Base-by-base conservation (phyloP, 2,113 vertebrate genomes). In the Herpetotheres cachinnans region DNA sequence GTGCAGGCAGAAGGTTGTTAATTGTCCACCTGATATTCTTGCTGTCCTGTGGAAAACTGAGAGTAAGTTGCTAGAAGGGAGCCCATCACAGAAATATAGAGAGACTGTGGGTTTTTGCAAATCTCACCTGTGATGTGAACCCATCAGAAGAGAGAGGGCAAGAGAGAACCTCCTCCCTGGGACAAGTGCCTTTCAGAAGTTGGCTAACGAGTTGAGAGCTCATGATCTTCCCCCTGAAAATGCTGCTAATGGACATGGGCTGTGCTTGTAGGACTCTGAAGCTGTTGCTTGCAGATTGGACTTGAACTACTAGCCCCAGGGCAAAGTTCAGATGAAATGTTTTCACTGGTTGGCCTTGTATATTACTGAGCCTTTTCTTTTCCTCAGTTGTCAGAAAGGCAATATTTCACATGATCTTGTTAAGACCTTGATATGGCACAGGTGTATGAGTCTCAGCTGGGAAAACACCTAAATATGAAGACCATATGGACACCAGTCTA, bases 91-190 rank as follows among this genome's bases (percentile, higher is more conserved):
- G 62, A 46, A 55, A 47, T 59, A 9, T 0, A 24, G 6, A 46
- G 27, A 83, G 24, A 26, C 18, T 73, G 11, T 20, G 66, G 29
- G 7, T 1, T 88, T 80, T 77, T 73, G 7, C 58, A 61, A 49
- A 42, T 89, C 24, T 89, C 29, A 36, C 4, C 16, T 76, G 6
- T 63, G 47, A 71, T 42, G 6, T 69, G 62, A 89, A n/a, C 13
- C 16, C n/a, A 32, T 38, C 20, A n/a, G 55, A 88, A 30, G 3
- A 86, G 9, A 79, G 10, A 47, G 16, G 1, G 5, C 0, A 1
- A 78, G 54, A 82, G 13, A 58, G 32, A 73, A 29, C 27, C 5
- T 80, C 5, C 11, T 83, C 16, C 11, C 4, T 27, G 16, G 10
- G 13, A 83, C 27, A 66, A 59, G 19, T 50, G 52, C 20, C 32